Evolutionary conservation across 2,888 invertebrate genomes (phyloP), one percentile per base, ranked within the genome.

Genomic region (Pteria penguin): DNA sequence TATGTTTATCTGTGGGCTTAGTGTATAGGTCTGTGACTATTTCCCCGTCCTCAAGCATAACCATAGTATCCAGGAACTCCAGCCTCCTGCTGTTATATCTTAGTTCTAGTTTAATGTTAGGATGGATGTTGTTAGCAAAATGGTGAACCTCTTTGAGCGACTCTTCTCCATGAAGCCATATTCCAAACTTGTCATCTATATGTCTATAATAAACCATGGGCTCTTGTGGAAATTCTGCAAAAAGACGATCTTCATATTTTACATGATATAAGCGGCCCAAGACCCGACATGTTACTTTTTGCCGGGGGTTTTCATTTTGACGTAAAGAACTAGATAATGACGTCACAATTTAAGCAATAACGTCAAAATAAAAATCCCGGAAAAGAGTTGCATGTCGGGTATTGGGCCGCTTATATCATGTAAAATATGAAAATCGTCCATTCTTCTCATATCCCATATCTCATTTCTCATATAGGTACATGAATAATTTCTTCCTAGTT

Each of bases 401-500:
- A n/a, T n/a, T n/a, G n/a, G n/a, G n/a, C n/a, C n/a, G n/a, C n/a
- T n/a, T n/a, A n/a, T n/a, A n/a, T n/a, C n/a, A n/a, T n/a, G n/a
- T n/a, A n/a, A n/a, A n/a, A n/a, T n/a, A n/a, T n/a, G n/a, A n/a
- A n/a, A n/a, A n/a, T n/a, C n/a, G n/a, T n/a, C n/a, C n/a, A n/a
- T n/a, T n/a, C n/a, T n/a, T n/a, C n/a, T n/a, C n/a, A n/a, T n/a
- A n/a, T n/a, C n/a, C n/a, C n/a, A n/a, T n/a, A n/a, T n/a, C n/a
- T n/a, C n/a, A n/a, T 36, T 36, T 11, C 45, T 14, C 14, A 66
- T 26, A 22, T 26, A 66, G 29, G 54, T 27, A 5, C 33, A 63
- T 14, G 63, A 32, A 36, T 63, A 63, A 22, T 63, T 33, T 33
- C 32, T 63, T 2, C 66, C 66, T 52, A 66, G 27, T 18, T 52